Evolutionary conservation across 2,888 invertebrate species (phyloP).

Genomic region (Strigamia transsilvanica): DNA sequence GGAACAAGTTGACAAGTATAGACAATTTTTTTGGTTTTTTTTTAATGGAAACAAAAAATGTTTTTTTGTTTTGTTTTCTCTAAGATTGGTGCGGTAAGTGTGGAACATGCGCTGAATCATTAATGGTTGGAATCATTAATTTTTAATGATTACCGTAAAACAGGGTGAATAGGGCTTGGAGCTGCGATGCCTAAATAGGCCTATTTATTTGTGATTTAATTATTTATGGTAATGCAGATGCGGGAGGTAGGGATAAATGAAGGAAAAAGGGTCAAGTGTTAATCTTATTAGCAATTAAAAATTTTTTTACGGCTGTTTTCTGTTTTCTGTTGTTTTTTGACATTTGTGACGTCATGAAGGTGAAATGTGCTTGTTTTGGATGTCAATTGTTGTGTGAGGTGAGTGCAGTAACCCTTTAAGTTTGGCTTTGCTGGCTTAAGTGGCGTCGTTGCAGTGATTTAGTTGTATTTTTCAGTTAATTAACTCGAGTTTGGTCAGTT

Average conservation of each 20-base stretch:
- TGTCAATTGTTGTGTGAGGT: too few species aligned
- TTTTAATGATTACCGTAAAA: conserved; percentile 8
- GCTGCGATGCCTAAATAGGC: not conserved
- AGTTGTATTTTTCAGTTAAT: conserved; percentile 2
- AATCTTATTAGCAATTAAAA: too few species aligned
- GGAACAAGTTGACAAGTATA: not conserved
- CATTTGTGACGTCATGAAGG: too few species aligned
- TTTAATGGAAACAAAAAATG: too few species aligned
- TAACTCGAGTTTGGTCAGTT: conserved; percentile 13
- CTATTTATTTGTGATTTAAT: not conserved
- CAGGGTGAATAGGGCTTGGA: not conserved
- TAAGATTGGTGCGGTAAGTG: not conserved
- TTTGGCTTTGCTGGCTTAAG: not conserved
- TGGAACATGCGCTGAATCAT: not conserved
- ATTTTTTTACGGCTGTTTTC: too few species aligned
- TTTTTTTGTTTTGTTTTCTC: not conserved
- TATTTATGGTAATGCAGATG: too few species aligned
- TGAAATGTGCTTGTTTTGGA: too few species aligned
- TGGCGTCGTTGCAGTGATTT: not conserved
- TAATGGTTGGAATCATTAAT: not conserved
- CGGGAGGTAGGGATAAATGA: too few species aligned
- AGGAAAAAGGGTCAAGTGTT: too few species aligned
- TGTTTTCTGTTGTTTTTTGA: too few species aligned
- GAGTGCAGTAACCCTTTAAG: too few species aligned
- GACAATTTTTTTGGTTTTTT: too few species aligned